These are phyloP conservation scores for Aulostomus chinensis DNA, from an alignment of 2,797 vertebrate genomes.

Conservation along the genomic window DNA sequence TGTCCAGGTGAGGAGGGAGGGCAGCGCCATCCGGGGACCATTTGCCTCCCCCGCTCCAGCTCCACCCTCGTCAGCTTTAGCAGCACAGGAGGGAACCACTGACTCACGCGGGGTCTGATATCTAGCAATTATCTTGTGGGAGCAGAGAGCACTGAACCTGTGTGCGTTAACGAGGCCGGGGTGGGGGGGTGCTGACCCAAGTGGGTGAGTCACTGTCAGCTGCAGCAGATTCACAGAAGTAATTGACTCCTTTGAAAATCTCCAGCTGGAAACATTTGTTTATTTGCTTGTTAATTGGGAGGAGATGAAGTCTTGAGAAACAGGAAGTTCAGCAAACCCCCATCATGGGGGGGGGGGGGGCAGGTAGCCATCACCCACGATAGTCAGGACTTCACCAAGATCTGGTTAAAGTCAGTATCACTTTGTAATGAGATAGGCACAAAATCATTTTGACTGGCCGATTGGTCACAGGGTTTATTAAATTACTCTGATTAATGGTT, in stretches of 20 bases:
- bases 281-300: constrained; percentile 52
- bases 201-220: constrained; percentile 15
- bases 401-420: constrained; percentile 40
- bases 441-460: constrained; percentile 28
- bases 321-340: constrained; percentile 46
- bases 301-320: constrained; percentile 45
- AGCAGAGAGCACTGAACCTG: constrained; percentile 20
- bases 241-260: constrained; percentile 55
- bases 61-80: neutral
- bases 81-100: constrained; percentile 6
- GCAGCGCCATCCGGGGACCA: neutral
- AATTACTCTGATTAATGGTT: constrained; percentile 57
- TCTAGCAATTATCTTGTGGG: neutral
- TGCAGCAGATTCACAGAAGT: constrained; percentile 24
- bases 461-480: constrained; percentile 46
- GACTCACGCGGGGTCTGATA: constrained; percentile 6
- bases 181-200: constrained; percentile 1
- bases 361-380: no score
- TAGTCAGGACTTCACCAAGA: constrained; percentile 28
- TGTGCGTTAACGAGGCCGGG: neutral
- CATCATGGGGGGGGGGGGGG: no score
- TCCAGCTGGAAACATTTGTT: constrained; percentile 37
- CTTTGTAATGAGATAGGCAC: constrained; percentile 36
- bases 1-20: neutral
- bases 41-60: constrained; percentile 12